Evolutionary conservation across 2,797 vertebrate genomes (phyloP), one percentile per base, ranked within the genome.

Genomic region (Pyrocephalus nanus): DNA sequence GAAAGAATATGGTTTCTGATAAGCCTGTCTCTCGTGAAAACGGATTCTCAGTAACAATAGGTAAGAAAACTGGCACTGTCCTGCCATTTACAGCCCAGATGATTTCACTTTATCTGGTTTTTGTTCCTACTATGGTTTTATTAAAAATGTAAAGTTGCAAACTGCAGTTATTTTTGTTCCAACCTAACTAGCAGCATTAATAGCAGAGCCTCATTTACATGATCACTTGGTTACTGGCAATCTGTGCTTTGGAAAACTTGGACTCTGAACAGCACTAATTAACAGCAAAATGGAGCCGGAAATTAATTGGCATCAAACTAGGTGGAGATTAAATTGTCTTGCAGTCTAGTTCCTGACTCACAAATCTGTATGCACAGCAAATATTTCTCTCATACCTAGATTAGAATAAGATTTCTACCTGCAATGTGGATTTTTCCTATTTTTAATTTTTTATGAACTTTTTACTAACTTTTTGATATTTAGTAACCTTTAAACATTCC

Each of bases 281-380:
- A 96, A 92, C 76, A 90, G 86, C 40, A 92, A 89, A 96, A 94
- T 83, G 51, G 88, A 92, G 82, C 66, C 3, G 51, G 92, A 95
- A 96, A 86, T 90, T 96, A 96, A 94, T 90, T 96, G 86, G 73
- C 92, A 65, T 93, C 77, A 84, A 38, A 90, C 73, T 81, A 81
- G n/a, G 58, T 78, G 73, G 42, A 89, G 61, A 92, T 66, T 48
- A 80, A 78, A 58, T 40, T 84, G 66, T 87, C 60, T 94, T 87
- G 70, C 43, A 53, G 75, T 86, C 83, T 90, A 66, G 42, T 77
- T 91, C 82, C 75, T 55, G 58, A 92, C 61, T 92, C 65, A 40
- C 47, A 91, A 84, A 92, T 88, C 61, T 90, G 55, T 90, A 72
- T 88, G 76, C 66, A 55, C 55, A 84, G 73, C 79, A 93, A 80